phyloP scores from a whole-genome alignment of 2,797 vertebrate species.

The Pseudocheirus occidentalis region DNA sequence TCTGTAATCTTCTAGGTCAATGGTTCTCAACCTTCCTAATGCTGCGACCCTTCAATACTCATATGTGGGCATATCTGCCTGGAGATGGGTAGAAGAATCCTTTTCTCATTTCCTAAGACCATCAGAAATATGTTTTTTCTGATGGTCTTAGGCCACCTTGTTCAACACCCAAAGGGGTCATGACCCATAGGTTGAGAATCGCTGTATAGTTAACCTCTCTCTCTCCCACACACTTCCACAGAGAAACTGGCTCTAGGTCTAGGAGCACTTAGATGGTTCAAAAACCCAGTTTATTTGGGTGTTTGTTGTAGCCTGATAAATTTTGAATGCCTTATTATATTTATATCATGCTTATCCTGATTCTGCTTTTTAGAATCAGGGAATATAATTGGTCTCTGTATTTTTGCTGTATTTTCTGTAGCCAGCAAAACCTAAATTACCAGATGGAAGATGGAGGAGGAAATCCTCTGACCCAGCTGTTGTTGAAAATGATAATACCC shows the following conservation, averaged over 20 bases:
- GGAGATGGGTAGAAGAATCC: too few relatives aligned
- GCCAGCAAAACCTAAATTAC: background rate
- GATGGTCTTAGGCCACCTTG: too few relatives aligned
- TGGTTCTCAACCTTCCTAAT: too few relatives aligned
- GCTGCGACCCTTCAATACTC: too few relatives aligned
- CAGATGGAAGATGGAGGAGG: background rate
- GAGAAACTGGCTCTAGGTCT: background rate
- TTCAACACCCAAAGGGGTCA: too few relatives aligned
- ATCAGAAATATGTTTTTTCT: too few relatives aligned
- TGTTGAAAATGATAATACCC: slow-evolving; percentile 11
- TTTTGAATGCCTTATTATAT: background rate
- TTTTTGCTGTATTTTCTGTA: slow-evolving; percentile 3
- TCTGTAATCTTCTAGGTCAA: background rate
- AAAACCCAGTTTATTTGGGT: background rate
- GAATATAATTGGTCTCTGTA: slow-evolving; percentile 4
- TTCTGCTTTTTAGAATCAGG: background rate
- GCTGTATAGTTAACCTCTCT: background rate
- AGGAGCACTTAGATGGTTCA: background rate
- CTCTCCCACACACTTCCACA: background rate
- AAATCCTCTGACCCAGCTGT: background rate
- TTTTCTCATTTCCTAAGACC: too few relatives aligned
- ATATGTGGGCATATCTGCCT: too few relatives aligned
- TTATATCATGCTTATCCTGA: background rate
- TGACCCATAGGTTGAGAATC: too few relatives aligned
- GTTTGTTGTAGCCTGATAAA: background rate